Conservation (phyloP, 1,140 invertebrate genomes). For the Samia ricini region DNA sequence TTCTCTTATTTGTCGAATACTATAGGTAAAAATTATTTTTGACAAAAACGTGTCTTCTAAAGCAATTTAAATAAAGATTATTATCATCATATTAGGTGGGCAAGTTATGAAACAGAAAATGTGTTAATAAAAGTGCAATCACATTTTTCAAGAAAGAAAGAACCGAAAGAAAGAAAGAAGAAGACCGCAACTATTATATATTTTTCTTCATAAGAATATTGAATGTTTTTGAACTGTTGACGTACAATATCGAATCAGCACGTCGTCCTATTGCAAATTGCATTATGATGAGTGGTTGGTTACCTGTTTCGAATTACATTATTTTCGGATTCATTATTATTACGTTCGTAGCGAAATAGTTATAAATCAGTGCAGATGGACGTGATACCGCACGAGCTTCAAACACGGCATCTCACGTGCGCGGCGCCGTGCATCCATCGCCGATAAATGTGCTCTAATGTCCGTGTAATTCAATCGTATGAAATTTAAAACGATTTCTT, state of each 20-base stretch:
- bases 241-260: background rate
- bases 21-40: too few relatives aligned
- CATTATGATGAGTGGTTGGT: background rate
- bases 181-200: background rate
- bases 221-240: background rate
- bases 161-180: too few relatives aligned
- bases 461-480: conserved; percentile 50
- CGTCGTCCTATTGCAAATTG: background rate
- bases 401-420: conserved; percentile 12
- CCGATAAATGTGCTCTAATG: conserved; percentile 44
- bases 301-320: conserved; percentile 8
- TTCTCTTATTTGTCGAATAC: too few relatives aligned
- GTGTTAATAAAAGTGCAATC: background rate
- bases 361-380: conserved; percentile 1
- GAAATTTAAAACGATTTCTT: conserved; percentile 35
- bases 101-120: too few relatives aligned
- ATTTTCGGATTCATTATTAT: conserved; percentile 15
- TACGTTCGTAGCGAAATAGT: conserved; percentile 13
- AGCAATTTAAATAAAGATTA: too few relatives aligned
- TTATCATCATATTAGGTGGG: too few relatives aligned
- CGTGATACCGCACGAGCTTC: conserved; percentile 3
- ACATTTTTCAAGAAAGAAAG: background rate
- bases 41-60: too few relatives aligned
- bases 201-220: background rate
- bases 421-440: conserved; percentile 17